Percentiles rank a stretch among this genome's conserved stretches.
Evolutionary conservation across 2,888 invertebrate species (phyloP).

Genomic region (Tipula lateralis): DNA sequence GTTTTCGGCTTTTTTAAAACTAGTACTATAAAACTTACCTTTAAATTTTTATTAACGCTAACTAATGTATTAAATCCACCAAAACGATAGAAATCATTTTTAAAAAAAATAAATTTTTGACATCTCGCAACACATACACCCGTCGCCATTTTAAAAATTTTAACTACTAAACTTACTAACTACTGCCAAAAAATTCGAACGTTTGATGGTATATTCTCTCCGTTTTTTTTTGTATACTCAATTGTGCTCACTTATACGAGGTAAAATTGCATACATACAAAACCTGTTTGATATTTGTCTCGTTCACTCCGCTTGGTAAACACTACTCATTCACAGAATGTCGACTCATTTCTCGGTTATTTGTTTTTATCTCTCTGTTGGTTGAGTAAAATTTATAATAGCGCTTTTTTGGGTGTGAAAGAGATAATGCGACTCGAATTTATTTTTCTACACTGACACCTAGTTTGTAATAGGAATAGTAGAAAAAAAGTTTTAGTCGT

Average conservation of each 20-base stretch:
- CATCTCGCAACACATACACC: conserved; percentile 58
- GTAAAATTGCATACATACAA: not conserved
- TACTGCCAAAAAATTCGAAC: not conserved
- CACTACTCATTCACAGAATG: not conserved
- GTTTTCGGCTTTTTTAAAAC: conserved; percentile 29
- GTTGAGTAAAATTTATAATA: not conserved
- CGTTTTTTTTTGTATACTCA: not conserved
- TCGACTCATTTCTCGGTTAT: not conserved
- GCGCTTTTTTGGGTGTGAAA: not conserved
- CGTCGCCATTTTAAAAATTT: conserved; percentile 56
- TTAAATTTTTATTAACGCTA: conserved; percentile 40
- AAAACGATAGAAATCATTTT: conserved; percentile 57
- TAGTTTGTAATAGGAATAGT: not conserved
- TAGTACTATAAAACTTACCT: conserved; percentile 34
- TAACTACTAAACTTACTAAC: too few relatives aligned
- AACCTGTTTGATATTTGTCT: not conserved
- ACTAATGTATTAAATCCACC: conserved; percentile 41
- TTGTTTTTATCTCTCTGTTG: not conserved
- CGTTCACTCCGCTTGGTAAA: not conserved
- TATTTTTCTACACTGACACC: not conserved
- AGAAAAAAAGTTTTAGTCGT: too few relatives aligned
- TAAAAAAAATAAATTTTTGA: conserved; percentile 53
- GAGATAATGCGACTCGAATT: not conserved
- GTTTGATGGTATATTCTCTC: not conserved
- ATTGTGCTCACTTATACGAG: not conserved